phyloP scores from a whole-genome alignment of 2,888 invertebrate genomes.

The Dioctria linearis region DNA sequence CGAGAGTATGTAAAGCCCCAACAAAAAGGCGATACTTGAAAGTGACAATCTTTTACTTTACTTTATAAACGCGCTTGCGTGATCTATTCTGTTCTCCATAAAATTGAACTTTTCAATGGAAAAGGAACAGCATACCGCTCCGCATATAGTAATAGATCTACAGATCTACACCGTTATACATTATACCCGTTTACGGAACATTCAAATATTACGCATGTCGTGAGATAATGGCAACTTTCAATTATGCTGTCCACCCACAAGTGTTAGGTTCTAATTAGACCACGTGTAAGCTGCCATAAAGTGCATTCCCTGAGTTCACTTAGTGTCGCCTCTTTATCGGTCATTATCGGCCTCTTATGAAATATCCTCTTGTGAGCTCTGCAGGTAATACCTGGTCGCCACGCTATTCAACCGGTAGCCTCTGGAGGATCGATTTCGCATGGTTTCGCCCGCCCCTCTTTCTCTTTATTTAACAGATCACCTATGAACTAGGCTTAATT shows the following conservation, averaged over 20 bases:
- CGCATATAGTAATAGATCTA: too few relatives aligned
- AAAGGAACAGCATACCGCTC: too few relatives aligned
- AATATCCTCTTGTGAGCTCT: constrained; percentile 6
- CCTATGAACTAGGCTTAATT: constrained; percentile 18
- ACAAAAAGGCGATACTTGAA: too few relatives aligned
- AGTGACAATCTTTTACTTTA: too few relatives aligned
- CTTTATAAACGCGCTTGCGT: too few relatives aligned
- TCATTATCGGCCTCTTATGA: constrained; percentile 46
- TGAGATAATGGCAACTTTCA: constrained; percentile 26
- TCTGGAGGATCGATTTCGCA: constrained; percentile 18
- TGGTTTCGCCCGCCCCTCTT: neutral
- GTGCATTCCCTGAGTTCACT: constrained; percentile 24
- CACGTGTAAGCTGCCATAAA: constrained; percentile 43
- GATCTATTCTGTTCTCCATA: too few relatives aligned
- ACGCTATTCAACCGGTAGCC: neutral
- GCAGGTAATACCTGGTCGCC: neutral
- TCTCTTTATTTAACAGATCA: constrained; percentile 20
- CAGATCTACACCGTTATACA: too few relatives aligned
- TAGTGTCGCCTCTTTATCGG: constrained; percentile 36
- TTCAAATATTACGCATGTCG: constrained; percentile 2
- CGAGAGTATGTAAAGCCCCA: too few relatives aligned
- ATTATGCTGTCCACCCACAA: constrained; percentile 43
- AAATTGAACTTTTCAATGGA: too few relatives aligned
- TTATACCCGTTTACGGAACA: too few relatives aligned
- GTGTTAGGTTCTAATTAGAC: constrained; percentile 39